These are phyloP conservation scores for Pteropus alecto DNA, from an alignment of 2,113 vertebrate species.

Conservation along the genomic window DNA sequence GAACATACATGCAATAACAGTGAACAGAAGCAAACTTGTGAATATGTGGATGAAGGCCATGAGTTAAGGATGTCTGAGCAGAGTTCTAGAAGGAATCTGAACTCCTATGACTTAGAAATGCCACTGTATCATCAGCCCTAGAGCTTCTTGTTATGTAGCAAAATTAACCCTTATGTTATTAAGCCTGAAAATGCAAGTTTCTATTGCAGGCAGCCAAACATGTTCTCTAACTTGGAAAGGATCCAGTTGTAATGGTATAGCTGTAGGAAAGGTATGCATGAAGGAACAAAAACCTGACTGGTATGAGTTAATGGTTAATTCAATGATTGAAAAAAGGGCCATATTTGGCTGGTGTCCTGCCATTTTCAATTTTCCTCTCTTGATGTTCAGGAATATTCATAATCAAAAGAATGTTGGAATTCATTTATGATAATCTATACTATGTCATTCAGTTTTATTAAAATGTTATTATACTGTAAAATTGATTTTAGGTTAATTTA, in stretches of 20 bases:
- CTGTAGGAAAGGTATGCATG: not conserved
- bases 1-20: not conserved
- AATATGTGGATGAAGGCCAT: not conserved
- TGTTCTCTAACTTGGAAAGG: not conserved
- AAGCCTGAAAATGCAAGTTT: not conserved
- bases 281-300: not conserved
- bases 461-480: conserved; percentile 36
- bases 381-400: not conserved
- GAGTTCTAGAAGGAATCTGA: not conserved
- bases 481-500: conserved; percentile 67
- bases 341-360: not conserved
- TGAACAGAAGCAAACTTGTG: not conserved
- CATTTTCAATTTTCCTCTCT: not conserved
- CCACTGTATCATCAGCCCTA: not conserved
- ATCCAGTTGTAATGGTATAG: not conserved
- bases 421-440: conserved; percentile 25
- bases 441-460: conserved; percentile 25
- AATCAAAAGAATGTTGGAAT: not conserved
- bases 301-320: not conserved
- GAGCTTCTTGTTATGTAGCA: not conserved
- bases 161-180: not conserved
- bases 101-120: not conserved
- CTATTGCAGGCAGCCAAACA: not conserved
- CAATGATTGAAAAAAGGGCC: not conserved
- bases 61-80: not conserved